phyloP scores from a whole-genome alignment of 2,113 vertebrate genomes.

The Ctenodactylus gundi region DNA sequence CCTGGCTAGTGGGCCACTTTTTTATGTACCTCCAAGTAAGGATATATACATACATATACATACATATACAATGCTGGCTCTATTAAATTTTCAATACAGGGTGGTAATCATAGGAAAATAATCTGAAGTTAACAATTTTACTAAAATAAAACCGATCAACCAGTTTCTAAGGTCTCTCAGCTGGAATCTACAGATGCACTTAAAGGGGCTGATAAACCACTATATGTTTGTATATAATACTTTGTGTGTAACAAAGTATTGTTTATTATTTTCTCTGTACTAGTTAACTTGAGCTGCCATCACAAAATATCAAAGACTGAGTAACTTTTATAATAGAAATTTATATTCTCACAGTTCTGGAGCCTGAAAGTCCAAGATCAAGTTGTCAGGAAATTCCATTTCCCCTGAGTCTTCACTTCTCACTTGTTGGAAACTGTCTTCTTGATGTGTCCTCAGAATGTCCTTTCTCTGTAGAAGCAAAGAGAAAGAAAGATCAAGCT shows the following conservation, averaged over 20 bases:
- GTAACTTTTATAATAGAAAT: neutral
- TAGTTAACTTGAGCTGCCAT: neutral
- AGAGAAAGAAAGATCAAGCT: too few species aligned
- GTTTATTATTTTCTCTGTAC: neutral
- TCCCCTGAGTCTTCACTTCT: neutral
- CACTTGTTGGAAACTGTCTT: neutral
- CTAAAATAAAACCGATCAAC: neutral
- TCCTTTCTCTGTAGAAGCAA: neutral
- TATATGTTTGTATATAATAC: neutral
- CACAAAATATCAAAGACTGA: neutral
- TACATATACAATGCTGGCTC: too few species aligned
- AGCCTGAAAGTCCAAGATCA: neutral
- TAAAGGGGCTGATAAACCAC: neutral
- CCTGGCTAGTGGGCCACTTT: neutral
- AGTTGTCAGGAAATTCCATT: neutral
- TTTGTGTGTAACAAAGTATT: neutral
- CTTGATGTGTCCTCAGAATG: neutral
- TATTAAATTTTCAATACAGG: neutral
- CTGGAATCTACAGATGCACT: neutral
- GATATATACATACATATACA: too few species aligned
- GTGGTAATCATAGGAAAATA: neutral
- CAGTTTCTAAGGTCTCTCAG: neutral
- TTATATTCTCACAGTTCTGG: neutral
- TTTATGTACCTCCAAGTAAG: too few species aligned
- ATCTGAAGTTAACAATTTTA: neutral